Base-by-base conservation (phyloP, 2,113 vertebrate species). In the Antechinus stuartii region DNA sequence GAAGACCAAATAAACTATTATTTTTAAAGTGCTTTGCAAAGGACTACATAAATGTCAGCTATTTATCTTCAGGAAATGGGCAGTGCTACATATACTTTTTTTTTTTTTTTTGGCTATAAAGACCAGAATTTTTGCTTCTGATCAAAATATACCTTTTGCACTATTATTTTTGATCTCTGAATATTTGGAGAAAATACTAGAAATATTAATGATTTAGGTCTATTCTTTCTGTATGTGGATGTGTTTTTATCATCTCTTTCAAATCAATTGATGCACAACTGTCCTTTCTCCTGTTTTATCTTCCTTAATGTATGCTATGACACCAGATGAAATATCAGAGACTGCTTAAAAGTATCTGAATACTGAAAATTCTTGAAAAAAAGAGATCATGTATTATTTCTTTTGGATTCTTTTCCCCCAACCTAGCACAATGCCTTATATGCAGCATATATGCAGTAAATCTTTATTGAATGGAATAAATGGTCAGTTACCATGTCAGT, bases 121-220 rank as follows among this genome's bases (percentile, higher is more conserved):
- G 25, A 92, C n/a, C 9, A 68, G 12, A 68, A 30, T 68, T 22
- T 5, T 52, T 35, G 42, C 25, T 57, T 61, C 35, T 68, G 12
- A 57, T 52, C 89, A 94, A 90, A 94, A 95, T 54, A 23, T 27
- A 91, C 93, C 96, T 92, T 94, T 96, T 93, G 12, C 53, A 76
- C 92, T 61, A 61, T 42, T 92, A 49, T 94, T 95, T 24, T 53
- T 27, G 92, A 57, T 89, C 90, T 89, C 23, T 49, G 11, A 76
- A 94, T 93, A 1, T 76, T 93, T 93, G 53, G 49, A 11, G 93
- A 49, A 16, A 54, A 89, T 47, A 89, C 8, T 91, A 91, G 53
- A 54, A 25, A 92, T 8, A 76, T 93, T 91, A 91, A 52, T 95
- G 54, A 93, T 55, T 92, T 46, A 46, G 54, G 46, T 54, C 22